Evolutionary conservation across 2,113 vertebrate genomes (phyloP).

Genomic region (Nasalis larvatus): DNA sequence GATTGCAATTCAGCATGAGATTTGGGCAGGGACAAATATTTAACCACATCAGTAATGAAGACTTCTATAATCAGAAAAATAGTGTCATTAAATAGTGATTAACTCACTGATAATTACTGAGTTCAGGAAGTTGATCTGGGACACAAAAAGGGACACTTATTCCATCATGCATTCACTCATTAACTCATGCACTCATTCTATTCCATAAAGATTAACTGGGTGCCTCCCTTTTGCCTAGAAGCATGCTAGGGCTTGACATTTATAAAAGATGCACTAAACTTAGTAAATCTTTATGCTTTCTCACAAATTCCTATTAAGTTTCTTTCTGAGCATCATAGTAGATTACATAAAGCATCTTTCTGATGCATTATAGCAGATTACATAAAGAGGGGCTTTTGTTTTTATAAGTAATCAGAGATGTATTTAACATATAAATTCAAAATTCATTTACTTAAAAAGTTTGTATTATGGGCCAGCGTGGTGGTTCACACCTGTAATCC

Average conservation of each 20-base stretch:
- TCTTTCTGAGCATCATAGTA: background rate
- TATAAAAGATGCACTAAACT: background rate
- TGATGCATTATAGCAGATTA: no score
- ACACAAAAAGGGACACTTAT: background rate
- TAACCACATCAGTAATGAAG: background rate
- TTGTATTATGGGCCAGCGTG: no score
- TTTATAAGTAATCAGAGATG: background rate
- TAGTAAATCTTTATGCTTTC: background rate
- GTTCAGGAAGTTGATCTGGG: background rate
- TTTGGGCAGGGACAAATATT: no score
- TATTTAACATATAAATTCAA: background rate
- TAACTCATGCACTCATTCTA: background rate
- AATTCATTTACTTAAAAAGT: background rate
- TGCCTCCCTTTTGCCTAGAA: background rate
- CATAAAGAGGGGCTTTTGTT: background rate
- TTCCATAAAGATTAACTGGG: background rate
- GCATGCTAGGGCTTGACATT: background rate
- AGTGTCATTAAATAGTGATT: background rate
- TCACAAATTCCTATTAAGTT: background rate
- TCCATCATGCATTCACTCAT: background rate
- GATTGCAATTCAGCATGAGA: no score
- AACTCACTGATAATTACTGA: background rate
- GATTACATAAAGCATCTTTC: background rate
- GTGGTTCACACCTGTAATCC: no score
- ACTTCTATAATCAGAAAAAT: background rate